Base-by-base conservation (phyloP, 2,888 invertebrate species). In the Erynnis tages region DNA sequence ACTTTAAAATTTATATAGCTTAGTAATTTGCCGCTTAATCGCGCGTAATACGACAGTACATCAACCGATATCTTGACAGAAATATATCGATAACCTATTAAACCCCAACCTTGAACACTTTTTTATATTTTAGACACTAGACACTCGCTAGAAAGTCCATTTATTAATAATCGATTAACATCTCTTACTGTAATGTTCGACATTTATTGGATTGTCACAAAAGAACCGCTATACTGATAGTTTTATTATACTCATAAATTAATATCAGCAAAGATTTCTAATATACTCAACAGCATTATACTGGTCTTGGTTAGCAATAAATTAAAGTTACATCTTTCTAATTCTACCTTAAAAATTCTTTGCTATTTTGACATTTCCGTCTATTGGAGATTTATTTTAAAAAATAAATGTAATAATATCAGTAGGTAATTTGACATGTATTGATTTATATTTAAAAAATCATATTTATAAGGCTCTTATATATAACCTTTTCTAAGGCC, bases 131-230 rank as follows among this genome's bases (percentile, higher is more conserved):
- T 30, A 23, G 34, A 43, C 11, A 41, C 25, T 32, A 8, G 16
- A 40, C 45, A 17, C 38, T 32, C 14, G 47, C 30, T 49, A 43
- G 49, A 50, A 50, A 50, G 49, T 50, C 49, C 13, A 29, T 30
- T 50, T 43, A 50, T 50, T 43, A 50, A 50, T 34, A 34, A 41
- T 41, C 41, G 49, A 49, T 49, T 41, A 41, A 34, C 41, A 41
- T 41, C 49, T 40, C 49, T 23, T 25, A 19, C 27, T 25, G 17
- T 38, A 48, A 41, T 41, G 41, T 41, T 6, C 11, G 34, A 41
- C 49, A 49, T 41, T 49, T 21, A 41, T 49, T 34, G 41, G 23
- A 40, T 41, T 49, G 49, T 49, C 49, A 34, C 49, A 49, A 41
- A 34, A 49, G 25, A 32, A 34, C 49, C 49, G 49, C 34, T 49